These are phyloP conservation scores for Pyrocoelia pectoralis DNA, from an alignment of 2,888 invertebrate species.

Conservation along the genomic window DNA sequence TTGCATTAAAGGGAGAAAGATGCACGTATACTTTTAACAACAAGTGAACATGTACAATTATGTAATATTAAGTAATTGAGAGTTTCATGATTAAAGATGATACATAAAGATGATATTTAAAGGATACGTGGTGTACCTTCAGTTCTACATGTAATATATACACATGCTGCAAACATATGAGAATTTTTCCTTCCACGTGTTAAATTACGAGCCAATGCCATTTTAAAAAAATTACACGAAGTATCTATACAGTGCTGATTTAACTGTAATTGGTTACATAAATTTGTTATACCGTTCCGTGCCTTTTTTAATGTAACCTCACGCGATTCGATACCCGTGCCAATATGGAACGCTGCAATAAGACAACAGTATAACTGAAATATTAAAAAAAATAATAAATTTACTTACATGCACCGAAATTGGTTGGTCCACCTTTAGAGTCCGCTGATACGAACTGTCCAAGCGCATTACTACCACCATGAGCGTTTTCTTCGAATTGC, in stretches of 20 bases:
- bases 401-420: slow-evolving; percentile 74
- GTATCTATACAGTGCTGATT: slow-evolving; percentile 93
- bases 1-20: too few species aligned
- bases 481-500: slow-evolving; percentile 92
- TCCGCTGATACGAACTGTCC: slow-evolving; percentile 95
- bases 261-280: slow-evolving; percentile 87
- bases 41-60: too few species aligned
- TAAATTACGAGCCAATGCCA: slow-evolving; percentile 82
- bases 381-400: slow-evolving; percentile 28
- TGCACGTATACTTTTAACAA: too few species aligned
- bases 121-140: slow-evolving; percentile 90
- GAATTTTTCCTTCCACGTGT: slow-evolving; percentile 91
- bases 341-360: slow-evolving; percentile 75
- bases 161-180: slow-evolving; percentile 95
- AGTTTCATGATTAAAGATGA: too few species aligned
- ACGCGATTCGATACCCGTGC: slow-evolving; percentile 87
- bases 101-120: not conserved
- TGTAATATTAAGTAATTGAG: too few species aligned
- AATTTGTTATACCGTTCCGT: slow-evolving; percentile 80
- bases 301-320: slow-evolving; percentile 92
- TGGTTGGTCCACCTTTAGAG: slow-evolving; percentile 83
- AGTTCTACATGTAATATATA: slow-evolving; percentile 95
- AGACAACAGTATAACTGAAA: not conserved
- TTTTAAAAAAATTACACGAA: slow-evolving; percentile 92
- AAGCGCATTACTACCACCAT: slow-evolving; percentile 86